phyloP scores from a whole-genome alignment of 2,113 vertebrate genomes.

The Cyprinodon variegatus region DNA sequence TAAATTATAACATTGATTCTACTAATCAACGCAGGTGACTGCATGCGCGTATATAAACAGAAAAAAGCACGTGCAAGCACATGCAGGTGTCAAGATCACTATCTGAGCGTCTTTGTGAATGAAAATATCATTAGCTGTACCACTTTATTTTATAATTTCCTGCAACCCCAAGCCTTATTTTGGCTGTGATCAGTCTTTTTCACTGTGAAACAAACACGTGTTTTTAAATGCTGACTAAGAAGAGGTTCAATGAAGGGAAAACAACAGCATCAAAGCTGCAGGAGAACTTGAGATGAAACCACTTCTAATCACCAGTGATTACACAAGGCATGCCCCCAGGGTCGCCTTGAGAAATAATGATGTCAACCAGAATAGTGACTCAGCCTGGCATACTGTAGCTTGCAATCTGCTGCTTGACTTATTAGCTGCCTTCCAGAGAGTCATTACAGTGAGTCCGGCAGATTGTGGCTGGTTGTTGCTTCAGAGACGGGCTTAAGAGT shows the following conservation, averaged over 20 bases:
- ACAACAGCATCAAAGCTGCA: not conserved
- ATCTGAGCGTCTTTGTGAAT: conserved; percentile 15
- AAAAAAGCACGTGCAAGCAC: not conserved
- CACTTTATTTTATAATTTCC: conserved; percentile 11
- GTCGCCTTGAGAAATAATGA: conserved; percentile 57
- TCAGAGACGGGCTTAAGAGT: conserved; percentile 54
- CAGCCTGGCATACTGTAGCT: conserved; percentile 52
- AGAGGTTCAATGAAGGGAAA: conserved; percentile 1
- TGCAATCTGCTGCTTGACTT: conserved; percentile 59
- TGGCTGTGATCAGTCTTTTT: conserved; percentile 1
- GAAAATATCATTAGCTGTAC: conserved; percentile 35
- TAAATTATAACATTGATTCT: not conserved
- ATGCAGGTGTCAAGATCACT: conserved; percentile 25
- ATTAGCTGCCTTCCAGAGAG: conserved; percentile 60
- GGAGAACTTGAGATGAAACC: not conserved
- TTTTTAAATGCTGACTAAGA: conserved; percentile 7
- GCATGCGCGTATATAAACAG: not conserved
- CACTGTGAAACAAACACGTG: not conserved
- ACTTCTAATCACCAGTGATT: conserved; percentile 10
- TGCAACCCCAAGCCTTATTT: not conserved
- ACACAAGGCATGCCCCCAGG: conserved; percentile 19
- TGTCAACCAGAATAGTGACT: conserved; percentile 53
- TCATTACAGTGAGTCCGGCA: conserved; percentile 59
- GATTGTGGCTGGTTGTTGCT: conserved; percentile 62
- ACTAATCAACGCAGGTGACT: not conserved